Percentiles rank a stretch among this genome's conserved stretches.
Evolutionary conservation across 2,888 invertebrate species (phyloP).

Genomic region (Leptogaster cylindrica): DNA sequence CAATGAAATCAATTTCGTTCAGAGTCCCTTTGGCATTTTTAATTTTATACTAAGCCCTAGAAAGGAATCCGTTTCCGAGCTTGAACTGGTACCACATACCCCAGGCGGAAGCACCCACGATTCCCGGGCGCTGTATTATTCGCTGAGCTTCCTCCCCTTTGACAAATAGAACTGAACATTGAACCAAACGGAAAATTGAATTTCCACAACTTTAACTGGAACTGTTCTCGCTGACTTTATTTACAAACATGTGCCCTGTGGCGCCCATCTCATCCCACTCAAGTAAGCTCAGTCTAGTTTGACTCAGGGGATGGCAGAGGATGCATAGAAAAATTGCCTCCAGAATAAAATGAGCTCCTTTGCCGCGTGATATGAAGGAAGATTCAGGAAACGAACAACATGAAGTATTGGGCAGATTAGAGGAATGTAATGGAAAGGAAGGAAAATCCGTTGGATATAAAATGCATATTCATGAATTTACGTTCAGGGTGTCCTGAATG

Average conservation of each 20-base stretch:
- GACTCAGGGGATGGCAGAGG: neutral
- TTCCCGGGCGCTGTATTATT: neutral
- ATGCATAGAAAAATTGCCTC: neutral
- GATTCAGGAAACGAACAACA: neutral
- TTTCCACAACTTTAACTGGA: conserved; percentile 38
- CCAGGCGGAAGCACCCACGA: too few species aligned
- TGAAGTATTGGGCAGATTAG: neutral
- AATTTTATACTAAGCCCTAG: conserved; percentile 28
- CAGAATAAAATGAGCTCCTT: conserved; percentile 23
- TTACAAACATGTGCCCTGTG: conserved; percentile 26
- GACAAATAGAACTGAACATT: conserved; percentile 26
- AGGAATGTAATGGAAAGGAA: conserved; percentile 30
- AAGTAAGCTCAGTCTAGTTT: neutral
- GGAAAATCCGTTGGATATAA: conserved; percentile 29
- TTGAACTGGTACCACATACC: conserved; percentile 7
- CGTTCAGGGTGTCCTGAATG: too few species aligned
- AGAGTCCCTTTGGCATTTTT: conserved; percentile 39
- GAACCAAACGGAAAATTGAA: conserved; percentile 34
- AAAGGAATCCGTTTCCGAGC: conserved; percentile 13
- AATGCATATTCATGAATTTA: conserved; percentile 41
- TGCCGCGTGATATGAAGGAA: neutral
- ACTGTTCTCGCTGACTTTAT: conserved; percentile 33
- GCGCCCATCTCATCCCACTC: conserved; percentile 2
- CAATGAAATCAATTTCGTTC: conserved; percentile 36
- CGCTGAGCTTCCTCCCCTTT: neutral